A percentile compares a stretch with the other conserved stretches of the same genome.
These are phyloP conservation scores for Hirudinaria manillensis DNA, from an alignment of 2,888 invertebrate genomes.

Conservation along the genomic window DNA sequence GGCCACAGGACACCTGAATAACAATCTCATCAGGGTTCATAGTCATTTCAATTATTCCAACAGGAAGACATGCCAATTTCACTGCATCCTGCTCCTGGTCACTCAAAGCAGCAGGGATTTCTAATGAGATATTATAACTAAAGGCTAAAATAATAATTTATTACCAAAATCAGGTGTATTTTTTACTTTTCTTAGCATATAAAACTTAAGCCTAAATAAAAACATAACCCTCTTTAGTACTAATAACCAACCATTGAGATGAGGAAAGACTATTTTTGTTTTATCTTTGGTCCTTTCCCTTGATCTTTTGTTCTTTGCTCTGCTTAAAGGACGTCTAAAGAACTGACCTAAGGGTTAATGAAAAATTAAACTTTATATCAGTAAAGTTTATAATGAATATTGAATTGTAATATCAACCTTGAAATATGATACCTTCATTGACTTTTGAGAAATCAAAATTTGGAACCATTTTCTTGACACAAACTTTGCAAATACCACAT, in stretches of 20 bases:
- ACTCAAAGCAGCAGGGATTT: slow-evolving; percentile 21
- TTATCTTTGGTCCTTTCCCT: slow-evolving; percentile 8
- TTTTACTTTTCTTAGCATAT: neutral
- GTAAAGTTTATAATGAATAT: too few relatives aligned
- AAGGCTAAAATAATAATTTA: too few relatives aligned
- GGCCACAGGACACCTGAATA: slow-evolving; percentile 74
- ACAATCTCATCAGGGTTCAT: slow-evolving; percentile 59
- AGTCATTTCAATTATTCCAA: slow-evolving; percentile 63
- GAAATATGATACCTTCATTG: neutral
- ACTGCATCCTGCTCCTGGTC: slow-evolving; percentile 57
- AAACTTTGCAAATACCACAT: slow-evolving; percentile 84
- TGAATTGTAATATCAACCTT: slow-evolving; percentile 9
- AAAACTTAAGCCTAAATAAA: neutral
- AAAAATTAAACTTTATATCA: too few relatives aligned
- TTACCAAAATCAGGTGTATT: slow-evolving; percentile 4
- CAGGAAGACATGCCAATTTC: slow-evolving; percentile 71
- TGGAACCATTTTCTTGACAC: slow-evolving; percentile 61
- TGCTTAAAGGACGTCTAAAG: slow-evolving; percentile 12
- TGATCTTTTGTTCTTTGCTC: slow-evolving; percentile 5
- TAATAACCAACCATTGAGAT: slow-evolving; percentile 13
- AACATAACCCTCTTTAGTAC: neutral
- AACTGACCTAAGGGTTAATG: too few relatives aligned
- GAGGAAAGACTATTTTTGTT: neutral
- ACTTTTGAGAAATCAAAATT: slow-evolving; percentile 10
- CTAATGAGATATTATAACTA: neutral